Evolutionary conservation across 35 echinoderm and acorn worm species (phyloP).

Genomic region (Holothuria glaberrima): DNA sequence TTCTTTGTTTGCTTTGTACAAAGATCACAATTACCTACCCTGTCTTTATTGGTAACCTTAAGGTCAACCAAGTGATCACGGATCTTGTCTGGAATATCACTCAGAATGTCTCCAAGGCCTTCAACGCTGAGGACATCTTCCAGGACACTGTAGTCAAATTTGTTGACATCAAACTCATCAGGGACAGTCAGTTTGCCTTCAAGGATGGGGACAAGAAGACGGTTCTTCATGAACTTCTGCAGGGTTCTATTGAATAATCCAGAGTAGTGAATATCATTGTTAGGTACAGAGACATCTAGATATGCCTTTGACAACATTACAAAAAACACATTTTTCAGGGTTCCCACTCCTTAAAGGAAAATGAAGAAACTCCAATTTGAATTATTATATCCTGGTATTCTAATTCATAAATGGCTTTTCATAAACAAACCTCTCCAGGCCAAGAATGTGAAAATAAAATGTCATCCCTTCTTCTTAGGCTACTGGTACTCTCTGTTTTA

Average conservation of each 20-base stretch:
- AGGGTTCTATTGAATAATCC: conserved; percentile 21
- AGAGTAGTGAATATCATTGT: no score
- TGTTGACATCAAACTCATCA: conserved; percentile 19
- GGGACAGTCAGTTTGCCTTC: conserved; percentile 43
- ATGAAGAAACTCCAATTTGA: neutral
- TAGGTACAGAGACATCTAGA: no score
- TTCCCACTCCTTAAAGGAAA: no score
- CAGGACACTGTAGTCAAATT: conserved; percentile 50
- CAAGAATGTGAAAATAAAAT: no score
- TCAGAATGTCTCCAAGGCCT: conserved; percentile 60
- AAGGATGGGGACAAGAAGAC: conserved; percentile 51
- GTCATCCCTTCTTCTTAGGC: no score
- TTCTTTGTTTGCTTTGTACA: no score
- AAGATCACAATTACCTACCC: no score
- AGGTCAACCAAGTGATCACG: conserved; percentile 23
- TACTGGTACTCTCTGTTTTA: no score
- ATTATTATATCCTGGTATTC: neutral
- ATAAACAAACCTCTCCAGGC: no score
- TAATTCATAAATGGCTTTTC: no score
- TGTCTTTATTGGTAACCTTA: neutral
- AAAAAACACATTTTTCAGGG: no score
- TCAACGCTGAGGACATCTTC: conserved; percentile 71
- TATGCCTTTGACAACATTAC: no score
- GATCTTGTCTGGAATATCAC: conserved; percentile 57
- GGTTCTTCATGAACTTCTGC: conserved; percentile 59